Evolutionary conservation across 2,888 invertebrate species (phyloP).

Genomic region (Lasioglossum zephyrum): DNA sequence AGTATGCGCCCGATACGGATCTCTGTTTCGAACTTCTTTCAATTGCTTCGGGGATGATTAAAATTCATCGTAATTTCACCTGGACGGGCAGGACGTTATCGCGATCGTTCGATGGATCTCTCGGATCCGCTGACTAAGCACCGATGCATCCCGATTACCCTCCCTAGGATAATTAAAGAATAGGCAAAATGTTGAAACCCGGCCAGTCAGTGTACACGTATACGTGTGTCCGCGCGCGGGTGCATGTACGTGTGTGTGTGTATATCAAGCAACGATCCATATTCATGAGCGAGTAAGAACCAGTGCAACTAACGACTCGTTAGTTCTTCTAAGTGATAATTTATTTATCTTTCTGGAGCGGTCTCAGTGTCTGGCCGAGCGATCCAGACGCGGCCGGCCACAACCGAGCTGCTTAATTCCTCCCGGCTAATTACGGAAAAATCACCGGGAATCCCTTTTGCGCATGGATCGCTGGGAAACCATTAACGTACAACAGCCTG

Average conservation of each 20-base stretch:
- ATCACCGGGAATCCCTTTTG: conserved; percentile 61
- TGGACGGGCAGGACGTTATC: conserved; percentile 12
- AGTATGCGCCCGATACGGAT: not conserved
- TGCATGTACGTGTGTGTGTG: too few species aligned
- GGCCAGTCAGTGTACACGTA: conserved; percentile 42
- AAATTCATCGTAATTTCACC: conserved; percentile 24
- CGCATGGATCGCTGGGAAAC: conserved; percentile 64
- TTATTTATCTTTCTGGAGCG: conserved; percentile 80
- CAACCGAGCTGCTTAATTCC: conserved; percentile 67
- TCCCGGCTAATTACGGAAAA: conserved; percentile 78
- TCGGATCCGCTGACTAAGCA: conserved; percentile 31
- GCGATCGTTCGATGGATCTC: conserved; percentile 36
- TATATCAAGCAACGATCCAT: conserved; percentile 66
- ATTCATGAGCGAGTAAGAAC: conserved; percentile 78
- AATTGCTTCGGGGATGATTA: conserved; percentile 8
- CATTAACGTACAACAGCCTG: conserved; percentile 63
- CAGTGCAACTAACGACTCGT: conserved; percentile 77
- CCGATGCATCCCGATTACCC: conserved; percentile 41
- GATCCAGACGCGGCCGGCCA: conserved; percentile 60
- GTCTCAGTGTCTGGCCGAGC: conserved; percentile 67
- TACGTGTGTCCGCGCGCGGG: not conserved
- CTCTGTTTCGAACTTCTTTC: not conserved
- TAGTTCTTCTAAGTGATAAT: conserved; percentile 79
- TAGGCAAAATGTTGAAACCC: conserved; percentile 64
- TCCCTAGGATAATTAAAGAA: conserved; percentile 60